Evolutionary conservation across 2,113 vertebrate species (phyloP), one percentile per base, ranked within the genome.

Genomic region (Willisornis vidua): DNA sequence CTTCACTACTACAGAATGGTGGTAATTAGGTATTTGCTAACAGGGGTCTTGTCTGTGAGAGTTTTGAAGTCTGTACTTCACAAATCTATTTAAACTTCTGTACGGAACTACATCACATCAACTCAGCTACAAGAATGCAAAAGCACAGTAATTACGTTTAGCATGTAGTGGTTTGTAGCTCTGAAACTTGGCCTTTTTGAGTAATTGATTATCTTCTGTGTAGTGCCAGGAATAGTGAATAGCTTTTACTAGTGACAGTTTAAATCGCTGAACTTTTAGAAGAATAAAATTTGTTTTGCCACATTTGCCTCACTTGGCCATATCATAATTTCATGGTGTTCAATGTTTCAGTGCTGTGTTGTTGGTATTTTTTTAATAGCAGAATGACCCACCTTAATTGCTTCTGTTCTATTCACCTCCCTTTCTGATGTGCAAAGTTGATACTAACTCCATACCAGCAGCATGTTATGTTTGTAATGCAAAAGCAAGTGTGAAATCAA

Each of bases 1-100:
- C 90, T 94, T 95, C 83, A 20, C 28, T 49, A 7, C 89, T 94
- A 77, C 75, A 92, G 87, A 89, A 20, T 22, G 49, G n/a, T 87
- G 88, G 78, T 80, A 51, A 65, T 86, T 59, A 31, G 2, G 1
- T 57, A 16, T 70, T 82, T 65, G 41, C 41, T 67, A 45, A 20
- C n/a, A 43, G 72, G 31, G 57, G 61, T 67, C 35, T 66, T 96
- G 48, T 31, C 74, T 94, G 41, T 9, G 7, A 65, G 20, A 83
- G 33, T 0, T 63, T 63, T 37, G 81, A 75, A 94, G 45, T 46
- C 2, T 89, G 10, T 91, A 22, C 65, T 76, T 96, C 51, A 51
- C 33, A 70, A 48, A 73, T 58, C 35, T 48, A 0, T 62, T 76
- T 91, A 31, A 58, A 74, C 26, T 77, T 74, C n/a, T 70, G 45